Evolutionary conservation across 2,797 vertebrate genomes (phyloP).

Genomic region (Stomatorhinus walkeri): DNA sequence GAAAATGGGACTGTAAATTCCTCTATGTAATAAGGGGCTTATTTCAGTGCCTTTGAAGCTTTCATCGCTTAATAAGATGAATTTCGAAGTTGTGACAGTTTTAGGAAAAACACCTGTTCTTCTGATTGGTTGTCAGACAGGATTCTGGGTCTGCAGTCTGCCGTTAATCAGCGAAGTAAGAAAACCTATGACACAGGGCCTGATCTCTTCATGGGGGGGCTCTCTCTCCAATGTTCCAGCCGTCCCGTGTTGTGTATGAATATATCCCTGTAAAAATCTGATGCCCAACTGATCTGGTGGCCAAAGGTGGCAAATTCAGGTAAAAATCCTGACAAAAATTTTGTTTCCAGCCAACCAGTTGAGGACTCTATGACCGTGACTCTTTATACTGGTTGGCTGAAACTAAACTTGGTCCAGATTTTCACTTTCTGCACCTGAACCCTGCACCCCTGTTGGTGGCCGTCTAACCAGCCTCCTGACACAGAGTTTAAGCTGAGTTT

Average conservation of each 20-base stretch:
- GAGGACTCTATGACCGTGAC: background rate
- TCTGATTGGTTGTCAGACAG: background rate
- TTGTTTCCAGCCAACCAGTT: background rate
- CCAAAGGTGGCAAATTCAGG: background rate
- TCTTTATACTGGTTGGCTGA: background rate
- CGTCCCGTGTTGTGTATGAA: background rate
- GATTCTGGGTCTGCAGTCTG: background rate
- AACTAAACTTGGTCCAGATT: background rate
- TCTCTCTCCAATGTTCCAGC: background rate
- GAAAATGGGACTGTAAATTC: background rate
- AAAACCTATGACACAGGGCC: background rate
- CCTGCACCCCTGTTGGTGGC: background rate
- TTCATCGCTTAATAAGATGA: background rate
- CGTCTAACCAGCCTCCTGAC: background rate
- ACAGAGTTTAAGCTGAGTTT: background rate
- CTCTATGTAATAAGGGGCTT: background rate
- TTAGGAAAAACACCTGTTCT: conserved; percentile 1
- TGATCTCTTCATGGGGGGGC: background rate
- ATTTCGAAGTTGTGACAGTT: background rate
- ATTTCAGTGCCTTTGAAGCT: background rate
- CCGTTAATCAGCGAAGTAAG: background rate
- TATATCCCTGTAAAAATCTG: background rate
- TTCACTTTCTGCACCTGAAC: background rate
- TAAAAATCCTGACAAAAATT: background rate
- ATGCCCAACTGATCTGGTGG: background rate